phyloP scores from a whole-genome alignment of 2,113 vertebrate species.

The Cyprinodon variegatus region DNA sequence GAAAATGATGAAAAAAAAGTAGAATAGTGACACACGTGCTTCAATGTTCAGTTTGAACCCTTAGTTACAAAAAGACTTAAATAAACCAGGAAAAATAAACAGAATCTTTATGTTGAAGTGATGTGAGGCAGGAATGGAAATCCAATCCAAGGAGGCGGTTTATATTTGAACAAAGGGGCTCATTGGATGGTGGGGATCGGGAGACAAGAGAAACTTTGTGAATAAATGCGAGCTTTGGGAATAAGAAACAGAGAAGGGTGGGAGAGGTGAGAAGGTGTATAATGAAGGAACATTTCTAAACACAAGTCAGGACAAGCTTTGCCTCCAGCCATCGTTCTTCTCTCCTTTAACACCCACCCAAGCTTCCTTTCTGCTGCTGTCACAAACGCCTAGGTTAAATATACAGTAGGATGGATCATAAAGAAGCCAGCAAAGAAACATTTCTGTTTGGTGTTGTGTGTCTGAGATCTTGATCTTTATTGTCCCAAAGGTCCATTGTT shows the following conservation, averaged over 20 bases:
- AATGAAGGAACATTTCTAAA: conserved; percentile 1
- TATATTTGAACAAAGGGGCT: neutral
- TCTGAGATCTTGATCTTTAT: neutral
- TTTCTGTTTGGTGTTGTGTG: neutral
- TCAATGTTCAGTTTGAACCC: no score
- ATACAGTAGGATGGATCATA: no score
- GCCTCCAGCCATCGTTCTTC: conserved; percentile 38
- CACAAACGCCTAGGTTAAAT: neutral
- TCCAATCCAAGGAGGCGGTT: neutral
- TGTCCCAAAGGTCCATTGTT: neutral
- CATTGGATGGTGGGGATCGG: neutral
- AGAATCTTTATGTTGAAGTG: conserved; percentile 10
- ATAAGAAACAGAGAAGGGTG: conserved; percentile 60
- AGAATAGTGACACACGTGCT: neutral
- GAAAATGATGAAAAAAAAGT: neutral
- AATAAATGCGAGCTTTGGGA: conserved; percentile 56
- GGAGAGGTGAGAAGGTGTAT: conserved; percentile 40
- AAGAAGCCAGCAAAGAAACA: neutral
- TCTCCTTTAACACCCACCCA: conserved; percentile 2
- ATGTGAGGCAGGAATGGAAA: conserved; percentile 39
- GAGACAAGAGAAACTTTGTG: conserved; percentile 22
- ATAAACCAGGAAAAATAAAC: neutral
- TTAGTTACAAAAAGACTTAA: no score
- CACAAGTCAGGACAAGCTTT: conserved; percentile 46
- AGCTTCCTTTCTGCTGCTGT: conserved; percentile 7